phyloP scores from a whole-genome alignment of 2,797 vertebrate genomes.

The Pantherophis vulpinus region DNA sequence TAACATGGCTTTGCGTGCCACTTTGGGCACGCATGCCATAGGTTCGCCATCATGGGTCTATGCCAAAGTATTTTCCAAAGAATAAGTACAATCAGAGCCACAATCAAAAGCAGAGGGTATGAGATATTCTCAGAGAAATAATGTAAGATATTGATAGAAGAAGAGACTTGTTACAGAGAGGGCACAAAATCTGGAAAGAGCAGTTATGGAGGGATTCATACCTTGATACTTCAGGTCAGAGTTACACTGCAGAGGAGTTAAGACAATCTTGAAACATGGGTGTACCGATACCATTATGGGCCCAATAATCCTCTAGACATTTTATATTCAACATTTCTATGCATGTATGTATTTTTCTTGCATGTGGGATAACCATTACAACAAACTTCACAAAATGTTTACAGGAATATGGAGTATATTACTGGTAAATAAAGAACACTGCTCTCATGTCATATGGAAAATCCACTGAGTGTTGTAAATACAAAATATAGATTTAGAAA shows the following conservation, averaged over 20 bases:
- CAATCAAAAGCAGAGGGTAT: neutral
- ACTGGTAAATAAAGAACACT: slow-evolving; percentile 47
- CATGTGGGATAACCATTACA: neutral
- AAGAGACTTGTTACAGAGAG: neutral
- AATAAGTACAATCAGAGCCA: slow-evolving; percentile 11
- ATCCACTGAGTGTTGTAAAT: slow-evolving; percentile 44
- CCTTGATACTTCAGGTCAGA: slow-evolving; percentile 32
- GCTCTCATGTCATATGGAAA: slow-evolving; percentile 58
- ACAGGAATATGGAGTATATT: slow-evolving; percentile 59
- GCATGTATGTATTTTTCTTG: neutral
- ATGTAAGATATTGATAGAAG: neutral
- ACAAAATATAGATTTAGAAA: slow-evolving; percentile 35
- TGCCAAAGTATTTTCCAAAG: neutral
- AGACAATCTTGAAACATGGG: neutral
- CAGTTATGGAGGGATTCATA: slow-evolving; percentile 15
- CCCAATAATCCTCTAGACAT: slow-evolving; percentile 19
- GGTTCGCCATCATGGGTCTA: too few relatives aligned
- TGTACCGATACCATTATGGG: neutral
- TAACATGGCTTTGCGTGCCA: too few relatives aligned
- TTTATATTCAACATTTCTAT: slow-evolving; percentile 20
- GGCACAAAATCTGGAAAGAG: neutral
- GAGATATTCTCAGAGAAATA: neutral
- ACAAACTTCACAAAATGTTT: slow-evolving; percentile 64
- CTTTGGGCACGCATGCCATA: too few relatives aligned
- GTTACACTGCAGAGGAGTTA: slow-evolving; percentile 4